phyloP scores from a whole-genome alignment of 2,888 invertebrate genomes.

The Amiota minor region DNA sequence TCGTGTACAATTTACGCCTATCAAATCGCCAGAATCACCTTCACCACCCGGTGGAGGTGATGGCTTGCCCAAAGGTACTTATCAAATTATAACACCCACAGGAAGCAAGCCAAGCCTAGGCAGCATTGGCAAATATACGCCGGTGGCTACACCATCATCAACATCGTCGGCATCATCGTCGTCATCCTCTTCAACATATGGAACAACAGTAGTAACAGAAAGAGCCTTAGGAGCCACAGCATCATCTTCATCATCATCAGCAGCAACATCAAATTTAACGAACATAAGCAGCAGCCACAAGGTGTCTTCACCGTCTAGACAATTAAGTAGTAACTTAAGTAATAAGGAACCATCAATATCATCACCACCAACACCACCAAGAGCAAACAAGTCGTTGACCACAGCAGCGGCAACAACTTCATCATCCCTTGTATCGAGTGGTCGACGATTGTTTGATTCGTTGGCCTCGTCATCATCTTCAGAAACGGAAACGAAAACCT shows the following conservation, averaged over 20 bases:
- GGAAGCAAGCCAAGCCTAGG: conserved; percentile 53
- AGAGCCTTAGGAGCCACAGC: conserved; percentile 37
- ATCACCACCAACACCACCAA: conserved; percentile 37
- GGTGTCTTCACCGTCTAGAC: conserved; percentile 67
- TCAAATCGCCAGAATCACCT: conserved; percentile 71
- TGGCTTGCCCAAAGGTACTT: conserved; percentile 69
- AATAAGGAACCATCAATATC: conserved; percentile 42
- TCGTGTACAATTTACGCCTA: conserved; percentile 71
- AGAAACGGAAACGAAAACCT: conserved; percentile 62
- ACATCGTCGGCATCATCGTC: conserved; percentile 49
- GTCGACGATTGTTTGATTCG: conserved; percentile 68
- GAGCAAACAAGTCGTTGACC: conserved; percentile 45
- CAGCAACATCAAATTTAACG: conserved; percentile 46
- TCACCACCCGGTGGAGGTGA: conserved; percentile 68
- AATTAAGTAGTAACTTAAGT: conserved; percentile 55
- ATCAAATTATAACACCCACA: conserved; percentile 64
- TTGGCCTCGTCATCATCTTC: conserved; percentile 64
- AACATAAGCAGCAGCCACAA: conserved; percentile 52
- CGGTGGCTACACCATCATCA: conserved; percentile 28
- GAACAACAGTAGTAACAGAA: conserved; percentile 29
- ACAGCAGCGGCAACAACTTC: conserved; percentile 54
- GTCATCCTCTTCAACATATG: conserved; percentile 45
- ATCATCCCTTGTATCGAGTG: conserved; percentile 64
- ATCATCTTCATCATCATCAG: conserved; percentile 47
- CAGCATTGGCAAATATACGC: conserved; percentile 23